phyloP scores from a whole-genome alignment of 2,888 invertebrate genomes.

The Matsumyia berberina region DNA sequence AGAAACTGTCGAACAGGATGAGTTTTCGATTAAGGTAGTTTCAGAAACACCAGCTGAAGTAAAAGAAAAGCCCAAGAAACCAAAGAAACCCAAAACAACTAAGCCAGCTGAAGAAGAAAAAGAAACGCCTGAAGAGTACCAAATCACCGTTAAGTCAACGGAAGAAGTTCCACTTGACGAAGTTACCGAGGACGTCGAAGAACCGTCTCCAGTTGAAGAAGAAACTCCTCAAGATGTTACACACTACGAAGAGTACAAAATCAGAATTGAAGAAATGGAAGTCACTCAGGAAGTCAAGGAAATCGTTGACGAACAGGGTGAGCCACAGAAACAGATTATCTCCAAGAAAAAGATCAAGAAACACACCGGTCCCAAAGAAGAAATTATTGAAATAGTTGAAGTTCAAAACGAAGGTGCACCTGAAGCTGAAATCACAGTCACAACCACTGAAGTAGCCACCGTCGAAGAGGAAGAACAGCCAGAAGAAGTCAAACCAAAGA shows the following conservation, averaged over 20 bases:
- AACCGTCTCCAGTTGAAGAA: slow-evolving; percentile 58
- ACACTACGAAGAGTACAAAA: slow-evolving; percentile 57
- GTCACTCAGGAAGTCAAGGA: slow-evolving; percentile 76
- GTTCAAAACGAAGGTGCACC: slow-evolving; percentile 84
- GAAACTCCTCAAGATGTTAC: slow-evolving; percentile 13
- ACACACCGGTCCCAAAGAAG: slow-evolving; percentile 84
- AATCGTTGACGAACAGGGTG: slow-evolving; percentile 79
- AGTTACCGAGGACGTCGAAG: slow-evolving; percentile 47
- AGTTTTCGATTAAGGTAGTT: slow-evolving; percentile 40
- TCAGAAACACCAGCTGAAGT: slow-evolving; percentile 53
- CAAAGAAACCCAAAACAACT: slow-evolving; percentile 66
- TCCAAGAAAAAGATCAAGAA: slow-evolving; percentile 83
- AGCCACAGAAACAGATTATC: slow-evolving; percentile 81
- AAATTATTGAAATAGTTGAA: slow-evolving; percentile 84
- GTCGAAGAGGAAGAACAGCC: slow-evolving; percentile 58
- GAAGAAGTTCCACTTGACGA: slow-evolving; percentile 58
- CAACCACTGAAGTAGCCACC: slow-evolving; percentile 78
- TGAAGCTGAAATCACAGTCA: slow-evolving; percentile 84
- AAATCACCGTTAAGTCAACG: slow-evolving; percentile 77
- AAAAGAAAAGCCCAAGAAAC: slow-evolving; percentile 57
- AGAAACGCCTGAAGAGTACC: slow-evolving; percentile 46
- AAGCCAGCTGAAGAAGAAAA: slow-evolving; percentile 57
- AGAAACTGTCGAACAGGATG: slow-evolving; percentile 49
- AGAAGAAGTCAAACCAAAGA: slow-evolving; percentile 75
- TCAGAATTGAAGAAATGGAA: slow-evolving; percentile 80